Evolutionary conservation across 1,140 invertebrate species (phyloP).

Genomic region (Macrobrachium nipponense): DNA sequence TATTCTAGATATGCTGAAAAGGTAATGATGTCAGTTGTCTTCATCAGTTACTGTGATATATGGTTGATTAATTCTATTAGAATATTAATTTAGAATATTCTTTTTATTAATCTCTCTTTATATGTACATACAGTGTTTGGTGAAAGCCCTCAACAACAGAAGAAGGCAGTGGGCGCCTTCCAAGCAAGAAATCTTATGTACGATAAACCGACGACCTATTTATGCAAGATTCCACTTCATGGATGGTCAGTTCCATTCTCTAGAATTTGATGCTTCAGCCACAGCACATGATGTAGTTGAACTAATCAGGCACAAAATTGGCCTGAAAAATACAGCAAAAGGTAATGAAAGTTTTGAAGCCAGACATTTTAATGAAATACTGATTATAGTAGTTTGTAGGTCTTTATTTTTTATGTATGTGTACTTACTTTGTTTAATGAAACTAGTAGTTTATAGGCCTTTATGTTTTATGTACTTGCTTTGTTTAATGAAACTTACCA

Average conservation of each 20-base stretch:
- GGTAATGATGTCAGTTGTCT: slow-evolving; percentile 69
- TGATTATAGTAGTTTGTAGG: too few relatives aligned
- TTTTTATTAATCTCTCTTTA: neutral
- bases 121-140: slow-evolving; percentile 76
- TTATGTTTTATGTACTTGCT: too few relatives aligned
- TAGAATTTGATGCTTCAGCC: slow-evolving; percentile 94
- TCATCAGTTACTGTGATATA: neutral
- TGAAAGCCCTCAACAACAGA: slow-evolving; percentile 86
- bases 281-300: slow-evolving; percentile 91
- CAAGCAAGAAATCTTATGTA: slow-evolving; percentile 91
- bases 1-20: slow-evolving; percentile 94
- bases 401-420: too few relatives aligned
- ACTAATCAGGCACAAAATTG: slow-evolving; percentile 92
- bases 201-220: slow-evolving; percentile 88
- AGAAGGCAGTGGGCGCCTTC: slow-evolving; percentile 92
- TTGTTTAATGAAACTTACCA: too few relatives aligned
- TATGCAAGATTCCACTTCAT: slow-evolving; percentile 93
- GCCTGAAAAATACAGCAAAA: slow-evolving; percentile 84
- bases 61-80: neutral
- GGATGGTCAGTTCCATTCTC: slow-evolving; percentile 93
- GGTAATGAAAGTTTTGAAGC: slow-evolving; percentile 68
- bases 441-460: too few relatives aligned
- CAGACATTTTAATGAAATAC: neutral
- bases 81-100: neutral
- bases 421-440: too few relatives aligned